These are phyloP conservation scores for Anarhynchus alexandrinus DNA, from an alignment of 2,113 vertebrate species.

Conservation along the genomic window DNA sequence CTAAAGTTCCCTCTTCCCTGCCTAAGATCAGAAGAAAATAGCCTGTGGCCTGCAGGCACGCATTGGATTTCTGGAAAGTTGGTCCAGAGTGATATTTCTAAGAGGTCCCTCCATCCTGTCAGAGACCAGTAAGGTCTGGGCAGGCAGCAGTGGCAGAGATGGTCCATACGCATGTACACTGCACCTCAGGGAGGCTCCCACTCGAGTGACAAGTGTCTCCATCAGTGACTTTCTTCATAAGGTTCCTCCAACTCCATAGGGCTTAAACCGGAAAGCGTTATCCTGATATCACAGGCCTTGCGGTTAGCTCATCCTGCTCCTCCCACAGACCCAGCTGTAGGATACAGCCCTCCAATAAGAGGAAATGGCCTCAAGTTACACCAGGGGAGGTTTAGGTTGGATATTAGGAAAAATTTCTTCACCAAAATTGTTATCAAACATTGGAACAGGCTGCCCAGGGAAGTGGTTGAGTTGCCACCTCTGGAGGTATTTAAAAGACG, in stretches of 20 bases:
- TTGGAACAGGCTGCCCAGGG: too few species aligned
- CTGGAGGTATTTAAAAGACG: too few species aligned
- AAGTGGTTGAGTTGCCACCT: too few species aligned
- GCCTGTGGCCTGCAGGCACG: too few species aligned
- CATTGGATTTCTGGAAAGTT: background rate
- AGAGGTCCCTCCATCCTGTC: background rate
- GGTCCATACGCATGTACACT: fast-evolving
- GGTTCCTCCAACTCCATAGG: fast-evolving
- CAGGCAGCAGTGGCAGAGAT: background rate
- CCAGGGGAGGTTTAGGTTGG: too few species aligned
- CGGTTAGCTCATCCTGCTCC: background rate
- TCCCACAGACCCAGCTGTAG: background rate
- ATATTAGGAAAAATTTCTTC: too few species aligned
- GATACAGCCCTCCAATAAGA: background rate
- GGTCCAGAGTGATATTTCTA: background rate
- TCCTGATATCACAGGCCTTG: background rate
- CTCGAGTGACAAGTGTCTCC: background rate
- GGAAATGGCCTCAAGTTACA: too few species aligned
- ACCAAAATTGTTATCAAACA: too few species aligned
- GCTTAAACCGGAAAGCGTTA: background rate
- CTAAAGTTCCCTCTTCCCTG: background rate
- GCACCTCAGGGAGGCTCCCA: background rate
- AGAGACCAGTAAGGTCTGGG: background rate
- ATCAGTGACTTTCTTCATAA: background rate
- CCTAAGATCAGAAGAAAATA: background rate